Evolutionary conservation across 1,140 invertebrate genomes (phyloP).

Genomic region (Sarcophaga bullata): DNA sequence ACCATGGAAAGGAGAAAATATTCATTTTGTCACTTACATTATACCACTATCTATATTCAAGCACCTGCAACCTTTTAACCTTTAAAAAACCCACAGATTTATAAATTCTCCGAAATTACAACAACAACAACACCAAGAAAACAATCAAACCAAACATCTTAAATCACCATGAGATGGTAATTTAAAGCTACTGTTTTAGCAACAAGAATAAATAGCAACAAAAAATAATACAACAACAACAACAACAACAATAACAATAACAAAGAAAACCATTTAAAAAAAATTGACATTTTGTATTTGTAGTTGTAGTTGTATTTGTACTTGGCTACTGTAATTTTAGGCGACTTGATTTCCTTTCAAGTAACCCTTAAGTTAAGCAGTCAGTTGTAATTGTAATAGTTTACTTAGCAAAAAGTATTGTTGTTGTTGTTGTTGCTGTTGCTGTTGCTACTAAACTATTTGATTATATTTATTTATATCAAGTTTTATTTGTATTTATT

Average conservation of each 20-base stretch:
- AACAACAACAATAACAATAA: not conserved
- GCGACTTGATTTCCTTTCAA: not conserved
- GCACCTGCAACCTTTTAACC: too few species aligned
- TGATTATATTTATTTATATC: too few species aligned
- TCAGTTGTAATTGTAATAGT: not conserved
- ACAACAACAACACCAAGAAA: too few species aligned
- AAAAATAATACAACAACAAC: too few species aligned
- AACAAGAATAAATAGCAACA: not conserved
- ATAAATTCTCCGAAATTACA: too few species aligned
- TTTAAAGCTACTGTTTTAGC: conserved; percentile 4
- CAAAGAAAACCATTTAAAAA: not conserved
- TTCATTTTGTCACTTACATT: too few species aligned
- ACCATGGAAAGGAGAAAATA: too few species aligned
- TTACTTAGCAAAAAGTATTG: not conserved
- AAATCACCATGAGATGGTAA: not conserved
- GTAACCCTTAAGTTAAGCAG: not conserved
- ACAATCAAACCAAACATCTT: not conserved
- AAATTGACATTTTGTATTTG: not conserved
- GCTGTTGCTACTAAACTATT: too few species aligned
- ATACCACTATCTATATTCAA: too few species aligned
- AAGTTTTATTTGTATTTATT: too few species aligned
- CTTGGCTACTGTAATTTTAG: conserved; percentile 2
- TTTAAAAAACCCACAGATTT: too few species aligned
- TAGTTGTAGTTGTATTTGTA: too few species aligned
- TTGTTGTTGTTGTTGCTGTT: conserved; percentile 33